These are phyloP conservation scores for Colossoma macropomum DNA, from an alignment of 2,113 vertebrate genomes.

Conservation along the genomic window DNA sequence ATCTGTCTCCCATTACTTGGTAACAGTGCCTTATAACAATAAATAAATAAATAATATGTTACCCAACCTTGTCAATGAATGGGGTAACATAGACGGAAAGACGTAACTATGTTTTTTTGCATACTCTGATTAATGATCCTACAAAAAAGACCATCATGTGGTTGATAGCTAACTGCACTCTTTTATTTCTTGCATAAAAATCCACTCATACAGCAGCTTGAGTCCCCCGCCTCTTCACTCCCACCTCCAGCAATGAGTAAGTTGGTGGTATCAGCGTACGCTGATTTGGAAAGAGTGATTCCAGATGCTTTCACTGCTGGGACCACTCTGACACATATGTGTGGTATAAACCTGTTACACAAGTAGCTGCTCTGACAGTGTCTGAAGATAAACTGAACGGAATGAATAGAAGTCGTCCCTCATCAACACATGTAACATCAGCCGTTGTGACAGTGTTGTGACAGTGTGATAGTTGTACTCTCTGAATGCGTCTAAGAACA, in stretches of 20 bases:
- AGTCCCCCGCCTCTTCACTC: no score
- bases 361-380: background rate
- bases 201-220: background rate
- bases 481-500: no score
- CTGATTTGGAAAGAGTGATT: constrained; percentile 9
- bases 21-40: no score
- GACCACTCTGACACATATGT: background rate
- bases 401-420: background rate
- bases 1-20: no score
- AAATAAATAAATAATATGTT: no score
- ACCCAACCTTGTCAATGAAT: background rate
- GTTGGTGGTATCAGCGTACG: background rate
- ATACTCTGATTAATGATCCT: background rate
- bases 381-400: background rate
- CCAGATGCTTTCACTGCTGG: constrained; percentile 1
- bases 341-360: background rate
- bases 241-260: background rate
- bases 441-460: no score
- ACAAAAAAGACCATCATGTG: constrained; percentile 9
- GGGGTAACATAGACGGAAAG: background rate
- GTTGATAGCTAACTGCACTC: background rate
- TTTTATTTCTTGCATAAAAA: constrained; percentile 39
- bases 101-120: background rate
- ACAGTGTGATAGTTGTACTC: no score
- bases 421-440: background rate